Conservation (phyloP, 2,113 vertebrate species). For the Ifrita kowaldi region DNA sequence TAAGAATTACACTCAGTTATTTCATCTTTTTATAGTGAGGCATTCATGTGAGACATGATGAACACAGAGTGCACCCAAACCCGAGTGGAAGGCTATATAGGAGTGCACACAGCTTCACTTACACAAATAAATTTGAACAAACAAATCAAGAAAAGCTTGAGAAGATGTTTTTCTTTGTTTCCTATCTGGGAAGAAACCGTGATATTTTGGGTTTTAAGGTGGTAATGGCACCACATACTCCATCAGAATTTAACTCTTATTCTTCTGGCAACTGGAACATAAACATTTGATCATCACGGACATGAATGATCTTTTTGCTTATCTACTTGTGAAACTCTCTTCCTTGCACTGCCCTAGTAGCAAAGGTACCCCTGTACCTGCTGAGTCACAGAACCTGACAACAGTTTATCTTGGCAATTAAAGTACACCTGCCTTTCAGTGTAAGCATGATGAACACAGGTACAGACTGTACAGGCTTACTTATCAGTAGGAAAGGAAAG, state of each 20-base stretch:
- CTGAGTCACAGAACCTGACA: not conserved
- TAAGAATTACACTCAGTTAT: not conserved
- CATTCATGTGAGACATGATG: not conserved
- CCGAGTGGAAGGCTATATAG: not conserved
- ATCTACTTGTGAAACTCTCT: not conserved
- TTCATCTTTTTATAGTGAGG: not conserved
- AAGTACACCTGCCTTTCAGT: not conserved
- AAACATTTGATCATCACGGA: not conserved
- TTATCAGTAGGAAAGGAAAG: not conserved
- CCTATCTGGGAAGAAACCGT: not conserved
- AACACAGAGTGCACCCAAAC: not conserved
- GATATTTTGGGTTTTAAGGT: not conserved
- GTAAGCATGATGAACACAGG: not conserved
- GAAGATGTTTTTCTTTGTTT: not conserved
- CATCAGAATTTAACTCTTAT: not conserved
- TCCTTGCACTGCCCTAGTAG: not conserved
- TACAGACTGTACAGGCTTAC: not conserved
- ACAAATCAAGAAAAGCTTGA: not conserved
- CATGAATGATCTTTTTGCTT: not conserved
- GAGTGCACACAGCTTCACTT: not conserved
- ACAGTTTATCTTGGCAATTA: not conserved
- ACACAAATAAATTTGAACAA: not conserved
- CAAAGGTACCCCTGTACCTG: not conserved
- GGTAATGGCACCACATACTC: not conserved
- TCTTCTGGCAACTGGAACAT: not conserved